phyloP scores from a whole-genome alignment of 2,797 vertebrate species.

The Helostoma temminkii region DNA sequence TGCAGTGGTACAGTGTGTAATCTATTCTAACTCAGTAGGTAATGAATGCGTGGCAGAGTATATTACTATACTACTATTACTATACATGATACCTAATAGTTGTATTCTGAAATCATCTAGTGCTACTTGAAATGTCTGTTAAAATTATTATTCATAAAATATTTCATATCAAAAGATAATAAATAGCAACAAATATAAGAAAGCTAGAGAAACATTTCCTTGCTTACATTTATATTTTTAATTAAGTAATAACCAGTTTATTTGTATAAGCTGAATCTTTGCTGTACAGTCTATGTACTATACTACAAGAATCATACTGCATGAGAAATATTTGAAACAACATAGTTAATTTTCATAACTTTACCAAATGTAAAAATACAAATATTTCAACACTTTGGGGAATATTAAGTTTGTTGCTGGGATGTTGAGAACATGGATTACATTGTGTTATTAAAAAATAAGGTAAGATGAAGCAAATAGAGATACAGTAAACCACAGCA shows the following conservation, averaged over 20 bases:
- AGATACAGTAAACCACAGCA: background rate
- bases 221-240: background rate
- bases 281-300: background rate
- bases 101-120: background rate
- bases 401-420: background rate
- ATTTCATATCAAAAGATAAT: background rate
- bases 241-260: slow-evolving; percentile 8
- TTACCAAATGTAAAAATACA: background rate
- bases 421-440: background rate
- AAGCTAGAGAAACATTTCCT: background rate
- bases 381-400: background rate
- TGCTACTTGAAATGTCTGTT: background rate
- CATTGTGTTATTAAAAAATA: too few relatives aligned
- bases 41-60: slow-evolving; percentile 21
- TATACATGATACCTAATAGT: background rate
- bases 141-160: background rate
- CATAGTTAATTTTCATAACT: background rate
- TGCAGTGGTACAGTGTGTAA: background rate
- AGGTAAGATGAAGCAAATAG: background rate
- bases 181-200: background rate
- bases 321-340: background rate
- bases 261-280: slow-evolving; percentile 11
- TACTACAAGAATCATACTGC: background rate
- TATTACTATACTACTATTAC: background rate
- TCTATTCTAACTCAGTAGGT: slow-evolving; percentile 9